Base-by-base conservation (phyloP, 2,113 vertebrate genomes). In the Anarhynchus alexandrinus region DNA sequence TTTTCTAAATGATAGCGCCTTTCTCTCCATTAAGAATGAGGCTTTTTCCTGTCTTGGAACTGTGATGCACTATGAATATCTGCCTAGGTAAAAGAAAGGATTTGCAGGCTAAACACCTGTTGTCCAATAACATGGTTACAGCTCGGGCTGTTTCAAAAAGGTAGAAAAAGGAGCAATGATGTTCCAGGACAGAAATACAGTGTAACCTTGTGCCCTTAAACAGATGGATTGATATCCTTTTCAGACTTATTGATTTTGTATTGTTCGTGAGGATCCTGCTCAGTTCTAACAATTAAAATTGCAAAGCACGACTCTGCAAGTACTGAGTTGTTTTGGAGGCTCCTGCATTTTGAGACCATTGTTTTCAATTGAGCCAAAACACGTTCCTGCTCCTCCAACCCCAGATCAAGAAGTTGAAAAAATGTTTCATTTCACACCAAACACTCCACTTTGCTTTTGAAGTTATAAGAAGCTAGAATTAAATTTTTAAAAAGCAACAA, bases 331-430 rank as follows among this genome's bases (percentile, higher is more conserved):
- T n/a, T 90, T 79, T 72, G 52, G 34, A 80, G 8, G 13, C 34
- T 51, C 72, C 27, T 59, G 57, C 57, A 47, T 76, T 81, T 87
- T 55, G 36, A 85, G n/a, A 67, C 57, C 3, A 27, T 84, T 84
- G n/a, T 47, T 90, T 87, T 82, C 69, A 74, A 0, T 1, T 72
- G 78, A 90, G 32, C 32, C 52, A 79, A 88, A 90, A 27, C 32
- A 58, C 29, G 23, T 26, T 34, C 10, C 4, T 0, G 2, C 8
- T 4, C 12, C 36, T 14, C 11, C 5, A 5, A 11, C 10, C 27
- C 17, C 26, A 27, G 42, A 62, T n/a, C 51, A 78, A 59, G 51
- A 85, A 74, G n/a, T 5, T 51, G 57, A 65, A 80, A 86, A 86
- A 87, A 59, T 26, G 9, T 38, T 79, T 74, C 2, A 6, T 70